Conservation (phyloP, 2,888 invertebrate genomes). For the Troglohyphantes excavatus region DNA sequence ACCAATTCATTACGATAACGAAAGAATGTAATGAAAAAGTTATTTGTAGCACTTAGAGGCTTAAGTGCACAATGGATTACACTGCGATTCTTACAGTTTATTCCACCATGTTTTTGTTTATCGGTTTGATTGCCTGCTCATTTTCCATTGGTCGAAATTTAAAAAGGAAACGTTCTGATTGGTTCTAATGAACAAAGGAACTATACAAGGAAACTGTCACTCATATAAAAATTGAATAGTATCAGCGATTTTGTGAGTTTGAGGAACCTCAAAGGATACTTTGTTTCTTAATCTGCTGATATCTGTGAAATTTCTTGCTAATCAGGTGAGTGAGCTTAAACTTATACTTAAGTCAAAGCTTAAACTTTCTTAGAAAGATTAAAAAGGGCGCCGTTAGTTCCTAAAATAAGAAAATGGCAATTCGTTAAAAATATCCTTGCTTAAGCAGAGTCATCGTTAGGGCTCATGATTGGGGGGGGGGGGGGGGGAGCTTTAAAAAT, state of each 20-base stretch:
- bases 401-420: too few species aligned
- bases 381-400: too few species aligned
- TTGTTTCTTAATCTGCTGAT: not conserved
- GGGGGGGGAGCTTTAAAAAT: too few species aligned
- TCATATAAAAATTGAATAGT: not conserved
- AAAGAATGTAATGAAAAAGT: not conserved
- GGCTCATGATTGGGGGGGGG: too few species aligned
- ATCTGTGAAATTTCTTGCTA: not conserved
- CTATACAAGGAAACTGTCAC: not conserved
- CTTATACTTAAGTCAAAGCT: too few species aligned
- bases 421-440: too few species aligned
- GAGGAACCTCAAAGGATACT: not conserved
- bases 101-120: not conserved
- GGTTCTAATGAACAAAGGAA: not conserved
- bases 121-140: not conserved
- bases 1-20: not conserved
- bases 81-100: not conserved
- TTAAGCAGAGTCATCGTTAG: too few species aligned
- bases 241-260: not conserved
- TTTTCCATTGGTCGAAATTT: not conserved
- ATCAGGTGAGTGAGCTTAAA: not conserved
- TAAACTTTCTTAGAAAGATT: too few species aligned
- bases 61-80: not conserved
- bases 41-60: not conserved
- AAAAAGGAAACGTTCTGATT: not conserved